Percentiles rank a stretch among this genome's conserved stretches.
phyloP scores from a whole-genome alignment of 1,140 invertebrate genomes.

The Contarinia nasturtii region DNA sequence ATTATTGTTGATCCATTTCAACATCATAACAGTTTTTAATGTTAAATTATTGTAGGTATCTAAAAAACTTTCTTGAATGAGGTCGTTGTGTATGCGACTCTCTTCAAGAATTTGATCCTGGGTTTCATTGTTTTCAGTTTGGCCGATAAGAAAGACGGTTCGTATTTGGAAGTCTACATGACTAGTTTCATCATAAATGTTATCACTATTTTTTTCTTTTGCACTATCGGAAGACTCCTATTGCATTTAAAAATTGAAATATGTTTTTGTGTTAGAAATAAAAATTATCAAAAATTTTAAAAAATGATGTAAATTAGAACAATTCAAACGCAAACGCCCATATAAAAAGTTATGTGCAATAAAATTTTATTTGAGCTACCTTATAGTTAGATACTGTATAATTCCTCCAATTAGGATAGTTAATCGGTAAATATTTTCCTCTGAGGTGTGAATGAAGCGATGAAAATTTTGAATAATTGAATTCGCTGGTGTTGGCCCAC shows the following conservation, averaged over 20 bases:
- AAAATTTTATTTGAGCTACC: constrained; percentile 4
- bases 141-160: constrained; percentile 16
- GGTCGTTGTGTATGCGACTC: constrained; percentile 34
- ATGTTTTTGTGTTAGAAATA: too few species aligned
- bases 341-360: background rate
- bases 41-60: constrained; percentile 89
- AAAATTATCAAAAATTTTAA: too few species aligned
- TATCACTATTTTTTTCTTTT: background rate
- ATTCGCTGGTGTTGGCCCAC: constrained; percentile 44
- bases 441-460: constrained; percentile 14
- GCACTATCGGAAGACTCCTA: too few species aligned
- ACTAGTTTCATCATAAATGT: background rate
- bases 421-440: constrained; percentile 11
- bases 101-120: constrained; percentile 12
- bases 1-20: constrained; percentile 56
- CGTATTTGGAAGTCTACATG: constrained; percentile 7
- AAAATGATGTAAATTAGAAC: too few species aligned
- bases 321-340: background rate
- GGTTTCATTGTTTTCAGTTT: constrained; percentile 9
- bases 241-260: background rate
- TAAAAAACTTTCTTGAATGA: constrained; percentile 77
- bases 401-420: constrained; percentile 15
- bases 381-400: constrained; percentile 17
- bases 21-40: constrained; percentile 66
- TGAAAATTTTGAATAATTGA: constrained; percentile 28